phyloP scores from a whole-genome alignment of 2,797 vertebrate species.

The Orientallactaga sibirica region DNA sequence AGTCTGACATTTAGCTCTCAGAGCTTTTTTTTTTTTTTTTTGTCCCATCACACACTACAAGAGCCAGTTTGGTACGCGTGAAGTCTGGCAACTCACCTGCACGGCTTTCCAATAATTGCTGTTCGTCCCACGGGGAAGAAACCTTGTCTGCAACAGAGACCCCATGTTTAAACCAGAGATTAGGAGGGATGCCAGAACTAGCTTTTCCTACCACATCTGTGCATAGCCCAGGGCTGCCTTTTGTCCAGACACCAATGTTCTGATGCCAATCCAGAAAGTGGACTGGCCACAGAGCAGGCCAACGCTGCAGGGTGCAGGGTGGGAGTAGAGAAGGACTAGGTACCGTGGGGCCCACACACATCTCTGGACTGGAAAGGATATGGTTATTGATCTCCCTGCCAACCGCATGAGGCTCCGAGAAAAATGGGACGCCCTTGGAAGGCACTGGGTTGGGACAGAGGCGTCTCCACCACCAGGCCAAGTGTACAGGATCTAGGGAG shows the following conservation, averaged over 20 bases:
- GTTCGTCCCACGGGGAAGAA: not conserved
- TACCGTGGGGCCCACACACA: not conserved
- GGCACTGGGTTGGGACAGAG: not conserved
- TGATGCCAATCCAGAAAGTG: not conserved
- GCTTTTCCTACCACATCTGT: not conserved
- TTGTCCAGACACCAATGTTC: no score
- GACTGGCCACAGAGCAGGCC: not conserved
- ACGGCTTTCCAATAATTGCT: not conserved
- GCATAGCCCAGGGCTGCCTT: no score
- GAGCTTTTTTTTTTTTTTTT: no score
- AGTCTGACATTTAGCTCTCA: not conserved
- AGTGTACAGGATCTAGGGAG: no score
- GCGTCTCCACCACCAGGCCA: not conserved
- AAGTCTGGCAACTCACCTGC: accelerated
- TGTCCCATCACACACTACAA: not conserved
- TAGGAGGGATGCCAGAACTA: not conserved
- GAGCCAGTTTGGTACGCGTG: not conserved
- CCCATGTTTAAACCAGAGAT: not conserved
- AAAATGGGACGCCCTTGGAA: not conserved
- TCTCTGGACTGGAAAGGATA: not conserved
- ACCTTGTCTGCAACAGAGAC: no score
- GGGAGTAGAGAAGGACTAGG: no score
- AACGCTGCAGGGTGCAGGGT: not conserved
- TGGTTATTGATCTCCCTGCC: not conserved
- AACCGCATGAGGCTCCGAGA: not conserved